Conservation (phyloP, 2,113 vertebrate genomes). For the Todiramphus saurophagus region DNA sequence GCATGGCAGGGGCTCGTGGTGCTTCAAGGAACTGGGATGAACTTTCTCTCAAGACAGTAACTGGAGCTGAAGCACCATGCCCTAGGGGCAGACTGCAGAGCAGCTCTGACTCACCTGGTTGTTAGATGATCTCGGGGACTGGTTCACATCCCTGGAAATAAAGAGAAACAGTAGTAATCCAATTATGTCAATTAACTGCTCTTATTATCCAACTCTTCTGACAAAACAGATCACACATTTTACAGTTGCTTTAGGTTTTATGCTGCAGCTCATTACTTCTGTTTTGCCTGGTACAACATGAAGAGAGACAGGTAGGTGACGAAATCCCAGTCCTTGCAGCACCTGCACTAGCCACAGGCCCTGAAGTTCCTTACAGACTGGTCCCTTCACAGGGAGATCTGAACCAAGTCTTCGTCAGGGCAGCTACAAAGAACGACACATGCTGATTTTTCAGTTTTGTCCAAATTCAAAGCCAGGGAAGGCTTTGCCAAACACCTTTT, state of each 20-base stretch:
- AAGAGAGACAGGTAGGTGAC: not conserved
- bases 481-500: not conserved
- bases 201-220: not conserved
- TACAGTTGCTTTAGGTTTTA: not conserved
- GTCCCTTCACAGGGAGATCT: not conserved
- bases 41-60: not conserved
- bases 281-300: not conserved
- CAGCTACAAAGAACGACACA: not conserved
- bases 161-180: not conserved
- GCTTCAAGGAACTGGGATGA: not conserved
- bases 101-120: constrained; percentile 70
- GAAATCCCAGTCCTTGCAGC: not conserved
- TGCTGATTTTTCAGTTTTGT: not conserved
- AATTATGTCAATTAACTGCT: not conserved
- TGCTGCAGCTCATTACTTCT: not conserved
- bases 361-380: not conserved
- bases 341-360: not conserved
- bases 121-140: constrained; percentile 75
- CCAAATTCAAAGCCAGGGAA: not conserved
- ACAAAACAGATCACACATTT: not conserved
- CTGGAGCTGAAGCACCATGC: not conserved
- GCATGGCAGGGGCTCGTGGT: accelerated
- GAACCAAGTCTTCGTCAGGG: not conserved
- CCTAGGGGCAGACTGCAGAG: not conserved
- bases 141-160: constrained; percentile 76